Evolutionary conservation across 2,113 vertebrate genomes (phyloP).

Genomic region (Gobio gobio): DNA sequence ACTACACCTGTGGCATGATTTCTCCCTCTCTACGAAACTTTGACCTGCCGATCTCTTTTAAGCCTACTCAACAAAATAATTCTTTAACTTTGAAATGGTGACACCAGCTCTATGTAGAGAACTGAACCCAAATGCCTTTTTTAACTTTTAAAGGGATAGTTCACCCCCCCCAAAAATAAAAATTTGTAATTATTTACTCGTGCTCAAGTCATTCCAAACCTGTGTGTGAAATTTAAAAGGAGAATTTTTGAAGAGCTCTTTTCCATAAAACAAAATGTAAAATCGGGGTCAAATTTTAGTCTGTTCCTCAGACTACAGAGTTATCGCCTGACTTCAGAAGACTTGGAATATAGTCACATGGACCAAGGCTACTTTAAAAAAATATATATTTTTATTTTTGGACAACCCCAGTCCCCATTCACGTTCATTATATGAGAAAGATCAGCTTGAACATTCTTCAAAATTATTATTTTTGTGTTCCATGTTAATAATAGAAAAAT

Average conservation of each 20-base stretch:
- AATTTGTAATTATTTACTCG: not conserved
- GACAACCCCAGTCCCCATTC: not conserved
- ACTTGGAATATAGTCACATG: not conserved
- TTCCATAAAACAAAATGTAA: not conserved
- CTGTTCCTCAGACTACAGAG: too few species aligned
- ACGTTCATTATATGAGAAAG: not conserved
- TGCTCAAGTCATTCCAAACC: not conserved
- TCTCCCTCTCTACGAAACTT: constrained; percentile 71
- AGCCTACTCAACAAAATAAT: constrained; percentile 79
- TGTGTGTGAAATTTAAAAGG: not conserved
- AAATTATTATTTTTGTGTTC: not conserved
- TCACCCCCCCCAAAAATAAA: constrained; percentile 15
- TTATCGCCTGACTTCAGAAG: not conserved
- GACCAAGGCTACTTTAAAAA: too few species aligned
- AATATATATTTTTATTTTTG: too few species aligned
- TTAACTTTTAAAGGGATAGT: constrained; percentile 5
- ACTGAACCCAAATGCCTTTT: constrained; percentile 75
- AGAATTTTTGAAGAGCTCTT: not conserved
- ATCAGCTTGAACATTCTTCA: not conserved
- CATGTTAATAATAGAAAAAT: not conserved
- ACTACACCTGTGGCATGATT: constrained; percentile 89
- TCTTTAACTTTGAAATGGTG: constrained; percentile 64
- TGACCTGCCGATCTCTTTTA: constrained; percentile 85
- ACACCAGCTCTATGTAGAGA: constrained; percentile 79
- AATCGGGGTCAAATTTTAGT: too few species aligned